Evolutionary conservation across 2,797 vertebrate genomes (phyloP), one percentile per base, ranked within the genome.

Genomic region (Pogonophryne albipinna): DNA sequence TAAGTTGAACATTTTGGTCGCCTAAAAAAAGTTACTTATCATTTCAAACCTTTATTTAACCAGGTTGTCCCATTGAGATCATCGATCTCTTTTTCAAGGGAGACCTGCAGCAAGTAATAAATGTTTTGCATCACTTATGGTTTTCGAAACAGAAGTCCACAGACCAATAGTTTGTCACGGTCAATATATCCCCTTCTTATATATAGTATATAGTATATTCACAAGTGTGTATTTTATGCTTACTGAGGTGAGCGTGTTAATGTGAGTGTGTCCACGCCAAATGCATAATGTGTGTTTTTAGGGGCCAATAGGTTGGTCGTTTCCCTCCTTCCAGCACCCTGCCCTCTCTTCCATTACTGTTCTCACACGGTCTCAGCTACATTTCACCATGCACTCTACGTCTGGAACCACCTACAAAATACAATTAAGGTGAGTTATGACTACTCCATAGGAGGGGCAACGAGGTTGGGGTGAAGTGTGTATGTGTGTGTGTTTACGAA

Each of bases 371-470:
- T 74, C 85, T 62, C 65, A 20, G 78, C 75, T 66, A 80, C 87
- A 79, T 79, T 85, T 89, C 84, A 82, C 82, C 78, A 79, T 63
- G 80, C 78, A 84, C 84, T 86, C 86, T 90, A 86, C 83, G 88
- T 93, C 89, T 89, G 89, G 93, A 80, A 84, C 92, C 92, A 93
- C 92, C 94, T 93, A 94, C 90, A 83, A 93, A 95, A 94, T 91
- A 94, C 94, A 94, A 95, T 95, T 95, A 95, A 92, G 91, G 89
- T 94, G 94, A 95, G 94, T 95, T 95, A 96, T 94, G 87, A 80
- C 87, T 91, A 85, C 91, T 91, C 91, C 90, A 88, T 50, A 74
- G 74, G 55, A 82, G 61, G 59, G 62, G 66, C 46, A 79, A 57
- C 51, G 59, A 79, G 69, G 64, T 59, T 51, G 70, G 58, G 47